Conservation (phyloP, 2,797 vertebrate genomes). For the Jordanella pulchra region DNA sequence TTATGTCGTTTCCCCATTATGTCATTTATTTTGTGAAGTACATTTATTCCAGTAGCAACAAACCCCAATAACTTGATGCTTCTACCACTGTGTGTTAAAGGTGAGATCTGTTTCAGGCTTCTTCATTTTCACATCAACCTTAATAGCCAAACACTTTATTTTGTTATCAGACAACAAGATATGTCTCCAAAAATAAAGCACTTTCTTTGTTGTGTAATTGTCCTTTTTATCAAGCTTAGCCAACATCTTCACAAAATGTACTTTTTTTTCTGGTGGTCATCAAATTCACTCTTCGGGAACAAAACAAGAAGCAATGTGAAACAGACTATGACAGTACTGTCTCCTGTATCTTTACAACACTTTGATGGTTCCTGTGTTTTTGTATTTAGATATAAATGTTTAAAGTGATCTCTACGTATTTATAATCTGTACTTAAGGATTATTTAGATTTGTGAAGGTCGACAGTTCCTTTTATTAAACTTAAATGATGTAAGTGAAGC, state of each 20-base stretch:
- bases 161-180: neutral
- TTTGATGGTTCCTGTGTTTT: neutral
- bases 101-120: too few relatives aligned
- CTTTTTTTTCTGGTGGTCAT: neutral
- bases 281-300: neutral
- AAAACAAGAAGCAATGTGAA: neutral
- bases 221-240: neutral
- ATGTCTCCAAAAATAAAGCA: neutral
- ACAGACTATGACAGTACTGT: neutral
- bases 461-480: too few relatives aligned
- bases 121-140: too few relatives aligned
- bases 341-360: neutral
- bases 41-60: neutral
- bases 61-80: neutral
- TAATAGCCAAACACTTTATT: neutral
- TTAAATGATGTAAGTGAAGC: too few relatives aligned
- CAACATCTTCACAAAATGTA: neutral
- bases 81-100: too few relatives aligned
- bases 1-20: too few relatives aligned
- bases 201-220: neutral
- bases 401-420: neutral
- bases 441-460: neutral
- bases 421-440: neutral
- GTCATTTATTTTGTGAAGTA: neutral
- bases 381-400: neutral